Base-by-base conservation (phyloP, 2,797 vertebrate genomes). In the Pygocentrus nattereri region DNA sequence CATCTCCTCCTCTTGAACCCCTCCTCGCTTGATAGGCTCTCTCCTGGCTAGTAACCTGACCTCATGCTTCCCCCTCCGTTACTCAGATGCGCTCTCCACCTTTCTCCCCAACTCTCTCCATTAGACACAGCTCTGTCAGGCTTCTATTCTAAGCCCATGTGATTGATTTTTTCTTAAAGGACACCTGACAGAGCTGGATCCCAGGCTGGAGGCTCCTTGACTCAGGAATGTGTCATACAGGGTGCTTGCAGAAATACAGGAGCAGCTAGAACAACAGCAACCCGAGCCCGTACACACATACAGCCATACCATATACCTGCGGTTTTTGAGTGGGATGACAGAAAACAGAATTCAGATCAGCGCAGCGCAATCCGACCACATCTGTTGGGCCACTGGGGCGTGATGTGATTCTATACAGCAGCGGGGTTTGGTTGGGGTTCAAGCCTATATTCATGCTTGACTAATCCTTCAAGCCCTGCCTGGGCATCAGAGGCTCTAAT, bases 131-230 rank as follows among this genome's bases (percentile, higher is more conserved):
- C 12, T 67, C 75, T 23, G 30, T 23, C 44, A 50, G 18, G 19
- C 44, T 77, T 52, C 75, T 65, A 65, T 77, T 77, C 49, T 77
- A 54, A 77, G 62, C 21, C 18, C 47, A 25, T 1, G 13, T 50
- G 61, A 65, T 77, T 65, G 61, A 67, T 67, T 77, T 77, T 34
- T 23, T 76, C 44, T n/a, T 52, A 52, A 62, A 75, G 59, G 59
- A 65, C 75, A 58, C 25, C 30, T 34, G 47, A 23, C 25, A 52
- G 47, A 23, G 49, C 47, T 7, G 44, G 61, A 23, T 31, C 41
- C 38, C 5, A n/a, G 18, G 41, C 41, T 21, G n/a, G 15, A 71
- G 47, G 47, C 47, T 72, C n/a, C 18, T 19, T 5, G 1, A 31
- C 30, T 30, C 71, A 56, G 21, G 18, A 56, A 52, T 30, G 47